These are phyloP conservation scores for Enteromius unitaeniatus DNA, from an alignment of 2,797 vertebrate genomes.

Conservation along the genomic window DNA sequence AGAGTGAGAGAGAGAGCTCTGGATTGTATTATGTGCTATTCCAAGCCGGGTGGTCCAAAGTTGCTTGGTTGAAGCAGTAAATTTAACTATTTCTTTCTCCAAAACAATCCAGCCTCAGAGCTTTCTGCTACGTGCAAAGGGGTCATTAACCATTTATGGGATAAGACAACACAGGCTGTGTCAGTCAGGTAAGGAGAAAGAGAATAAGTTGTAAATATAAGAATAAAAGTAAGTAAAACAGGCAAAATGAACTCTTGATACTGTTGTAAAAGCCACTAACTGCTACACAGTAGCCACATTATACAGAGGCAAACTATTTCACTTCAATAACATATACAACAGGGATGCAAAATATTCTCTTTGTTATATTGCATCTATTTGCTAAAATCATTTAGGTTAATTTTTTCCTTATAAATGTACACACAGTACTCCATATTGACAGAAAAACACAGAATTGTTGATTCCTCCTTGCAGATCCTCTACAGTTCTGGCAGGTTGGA, in stretches of 20 bases:
- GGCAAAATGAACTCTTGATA: neutral
- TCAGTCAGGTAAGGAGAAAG: constrained; percentile 23
- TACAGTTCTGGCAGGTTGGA: no score
- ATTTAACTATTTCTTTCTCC: constrained; percentile 64
- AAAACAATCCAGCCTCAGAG: constrained; percentile 61
- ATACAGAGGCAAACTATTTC: constrained; percentile 22
- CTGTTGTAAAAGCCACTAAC: constrained; percentile 2
- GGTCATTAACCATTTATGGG: constrained; percentile 66
- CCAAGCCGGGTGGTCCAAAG: constrained; percentile 66
- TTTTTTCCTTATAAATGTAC: no score
- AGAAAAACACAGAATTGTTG: no score
- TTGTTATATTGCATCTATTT: no score
- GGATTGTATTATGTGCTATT: constrained; percentile 68
- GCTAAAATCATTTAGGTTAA: no score
- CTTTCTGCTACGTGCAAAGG: constrained; percentile 49
- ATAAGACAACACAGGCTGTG: constrained; percentile 56
- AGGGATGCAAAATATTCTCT: no score
- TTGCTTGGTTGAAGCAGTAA: constrained; percentile 62
- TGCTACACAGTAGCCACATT: constrained; percentile 3
- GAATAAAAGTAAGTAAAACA: constrained; percentile 2
- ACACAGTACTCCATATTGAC: no score
- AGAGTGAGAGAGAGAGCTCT: constrained; percentile 54
- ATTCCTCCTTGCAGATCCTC: no score
- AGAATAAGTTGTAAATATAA: constrained; percentile 23
- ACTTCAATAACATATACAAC: constrained; percentile 15